Evolutionary conservation across 2,113 vertebrate species (phyloP), one percentile per base, ranked within the genome.

Genomic region (Lophochroa leadbeateri): DNA sequence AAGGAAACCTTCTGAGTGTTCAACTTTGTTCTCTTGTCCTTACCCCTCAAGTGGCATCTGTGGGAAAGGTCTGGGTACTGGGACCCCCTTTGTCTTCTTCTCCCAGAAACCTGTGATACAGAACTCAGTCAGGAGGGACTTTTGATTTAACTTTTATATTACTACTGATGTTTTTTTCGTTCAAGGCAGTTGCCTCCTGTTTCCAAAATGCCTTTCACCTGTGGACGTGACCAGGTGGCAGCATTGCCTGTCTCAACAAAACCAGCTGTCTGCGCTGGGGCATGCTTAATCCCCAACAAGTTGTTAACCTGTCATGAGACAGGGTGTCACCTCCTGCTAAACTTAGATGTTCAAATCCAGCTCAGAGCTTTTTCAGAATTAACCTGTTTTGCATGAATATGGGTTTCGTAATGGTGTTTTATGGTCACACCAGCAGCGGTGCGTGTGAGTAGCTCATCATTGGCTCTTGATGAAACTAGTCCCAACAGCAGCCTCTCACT

Each of bases 351-450:
- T 89, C 50, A 46, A 9, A 63, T 68, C 21, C 55, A 89, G 18
- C 43, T 35, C 1, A 4, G 27, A 57, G 25, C 44, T 60, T 67
- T 89, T 67, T 68, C 39, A 39, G 21, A 76, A 33, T 19, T n/a
- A 12, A 17, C 61, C 57, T 57, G 35, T 58, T 91, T 49, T 55
- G 50, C 72, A 35, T 0, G 2, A 58, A 11, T 33, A 19, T 1
- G 2, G 25, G 49, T 92, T 95, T 86, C 0, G 1, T 92, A 65
- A 64, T 9, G 50, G 20, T 65, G 28, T 60, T 69, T 55, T 52
- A 52, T 43, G 74, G 70, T 64, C 52, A 3, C 14, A 20, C 17
- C 0, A 0, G 18, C n/a, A 49, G 52, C 0, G 3, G 61, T 72
- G 67, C 70, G 61, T 68, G 28, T 0, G 0, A 46, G 55, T 15